Evolutionary conservation across 2,797 vertebrate species (phyloP), one percentile per base, ranked within the genome.

Genomic region (Smutsia temminckii): DNA sequence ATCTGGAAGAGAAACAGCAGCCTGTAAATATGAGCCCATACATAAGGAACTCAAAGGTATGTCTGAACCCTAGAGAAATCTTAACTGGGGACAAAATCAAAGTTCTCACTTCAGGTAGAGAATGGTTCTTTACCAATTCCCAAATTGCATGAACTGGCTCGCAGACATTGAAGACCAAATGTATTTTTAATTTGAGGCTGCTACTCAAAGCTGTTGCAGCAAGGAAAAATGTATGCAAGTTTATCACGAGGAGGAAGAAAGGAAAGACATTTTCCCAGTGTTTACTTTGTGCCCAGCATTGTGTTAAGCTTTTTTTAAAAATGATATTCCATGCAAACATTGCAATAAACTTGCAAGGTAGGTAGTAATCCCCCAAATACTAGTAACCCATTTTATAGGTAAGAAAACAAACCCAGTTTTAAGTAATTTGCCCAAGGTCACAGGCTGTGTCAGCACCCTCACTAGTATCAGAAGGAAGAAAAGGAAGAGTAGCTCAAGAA

Each of bases 1-100:
- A 98, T 96, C 98, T 98, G 97, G 27, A 98, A 98, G 85, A 96
- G 78, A 95, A 97, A 95, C 12, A 66, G 53, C 9, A 80, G 49
- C 51, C 42, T 37, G 16, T 94, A 66, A 96, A 11, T 13, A 32
- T 42, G 0, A 55, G 79, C 10, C 23, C 46, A 0, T 27, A n/a
- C 64, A 21, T 21, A 53, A 46, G 46, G 46, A 57, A 69, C 63
- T 68, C 13, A 17, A 0, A 32, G 20, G 66, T 37, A 72, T 2
- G 29, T 32, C 25, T 40, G 46, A 49, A 53, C 42, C 68, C 3
- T 23, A 46, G n/a, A 89, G 69, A 84, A 84, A 78, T 49, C 29
- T 55, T 85, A 64, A 64, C 0, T 61, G 34, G 40, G 86, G 51
- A 93, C 25, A 68, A 51, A 88, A 69, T 77, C 86, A 57, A 55